Evolutionary conservation across 2,113 vertebrate species (phyloP), one percentile per base, ranked within the genome.

Genomic region (Leucoraja erinaceus): DNA sequence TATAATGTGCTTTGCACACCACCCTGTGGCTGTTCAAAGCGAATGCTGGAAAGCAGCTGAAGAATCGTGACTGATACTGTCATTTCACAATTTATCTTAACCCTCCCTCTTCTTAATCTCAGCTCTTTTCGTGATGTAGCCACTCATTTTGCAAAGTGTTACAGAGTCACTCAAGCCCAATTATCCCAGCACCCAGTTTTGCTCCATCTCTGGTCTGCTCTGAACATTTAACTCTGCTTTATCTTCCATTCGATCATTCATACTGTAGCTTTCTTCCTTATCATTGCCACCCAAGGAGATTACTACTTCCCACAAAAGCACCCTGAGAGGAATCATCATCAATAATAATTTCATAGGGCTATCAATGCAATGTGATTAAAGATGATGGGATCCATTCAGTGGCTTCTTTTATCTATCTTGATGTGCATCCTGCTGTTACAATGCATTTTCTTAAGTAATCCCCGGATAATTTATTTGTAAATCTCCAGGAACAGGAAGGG

Each of bases 1-100:
- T 70, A 90, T 63, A 68, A 25, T 91, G 68, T 72, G 68, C 66
- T 54, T 91, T 72, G 68, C 68, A 74, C 90, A 72, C 90, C 90
- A 91, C 66, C 90, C 11, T 91, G 68, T 91, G 90, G 90, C 31
- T 72, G 66, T 54, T 47, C 72, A 20, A 91, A 91, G 66, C 8
- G 9, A 91, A 25, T 72, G 66, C 33, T 70, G 18, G 66, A 11
- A 91, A 47, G 66, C 38, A 61, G 59, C 66, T 11, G 33, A 14
- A 8, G 14, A 66, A n/a, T 31, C 33, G 4, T 72, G 28, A 88
- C 28, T 88, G n/a, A 88, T 63, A 88, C 28, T 61, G 28, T 84
- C n/a, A 63, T n/a, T 33, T 63, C 12, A 88, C 31, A 31, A 18
- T 63, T 61, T 31, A 18, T 8, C n/a, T 18, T 63, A 18, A 7